phyloP scores from a whole-genome alignment of 2,113 vertebrate species.

The Syngnathus typhle region DNA sequence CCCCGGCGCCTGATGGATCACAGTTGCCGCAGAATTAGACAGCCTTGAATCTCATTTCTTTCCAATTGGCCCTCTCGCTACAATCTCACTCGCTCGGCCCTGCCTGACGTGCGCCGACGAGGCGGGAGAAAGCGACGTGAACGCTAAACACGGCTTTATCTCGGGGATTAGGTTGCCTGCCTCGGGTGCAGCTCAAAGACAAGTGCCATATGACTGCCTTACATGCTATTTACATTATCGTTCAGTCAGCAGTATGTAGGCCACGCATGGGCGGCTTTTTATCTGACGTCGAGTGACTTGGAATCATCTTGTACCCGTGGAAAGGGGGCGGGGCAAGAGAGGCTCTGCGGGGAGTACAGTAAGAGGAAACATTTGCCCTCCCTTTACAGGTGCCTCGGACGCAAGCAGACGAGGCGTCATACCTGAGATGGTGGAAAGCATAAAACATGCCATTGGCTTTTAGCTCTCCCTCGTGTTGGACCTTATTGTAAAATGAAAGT shows the following conservation, averaged over 20 bases:
- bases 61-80: constrained; percentile 91
- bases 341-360: background rate
- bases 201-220: constrained; percentile 54
- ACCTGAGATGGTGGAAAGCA: constrained; percentile 1
- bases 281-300: constrained; percentile 60
- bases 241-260: constrained; percentile 64
- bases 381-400: constrained; percentile 33
- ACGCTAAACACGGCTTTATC: constrained; percentile 77
- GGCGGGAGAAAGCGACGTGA: constrained; percentile 39
- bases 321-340: background rate
- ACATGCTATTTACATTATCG: constrained; percentile 66
- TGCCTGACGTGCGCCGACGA: constrained; percentile 82
- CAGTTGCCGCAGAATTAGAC: constrained; percentile 99
- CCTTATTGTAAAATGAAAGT: constrained; percentile 9
- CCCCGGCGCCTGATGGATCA: constrained; percentile 97
- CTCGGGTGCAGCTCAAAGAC: constrained; percentile 66
- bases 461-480: background rate
- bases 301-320: constrained; percentile 36
- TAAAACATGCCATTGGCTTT: constrained; percentile 6
- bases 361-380: constrained; percentile 17
- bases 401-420: constrained; percentile 12
- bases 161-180: constrained; percentile 64
- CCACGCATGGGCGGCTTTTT: constrained; percentile 54
- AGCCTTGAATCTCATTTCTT: constrained; percentile 99
- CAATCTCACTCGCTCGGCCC: constrained; percentile 93